Evolutionary conservation across 37 sponge, comb jelly and placozoan genomes (phyloP).

Genomic region (Cliona cf. orientalis): DNA sequence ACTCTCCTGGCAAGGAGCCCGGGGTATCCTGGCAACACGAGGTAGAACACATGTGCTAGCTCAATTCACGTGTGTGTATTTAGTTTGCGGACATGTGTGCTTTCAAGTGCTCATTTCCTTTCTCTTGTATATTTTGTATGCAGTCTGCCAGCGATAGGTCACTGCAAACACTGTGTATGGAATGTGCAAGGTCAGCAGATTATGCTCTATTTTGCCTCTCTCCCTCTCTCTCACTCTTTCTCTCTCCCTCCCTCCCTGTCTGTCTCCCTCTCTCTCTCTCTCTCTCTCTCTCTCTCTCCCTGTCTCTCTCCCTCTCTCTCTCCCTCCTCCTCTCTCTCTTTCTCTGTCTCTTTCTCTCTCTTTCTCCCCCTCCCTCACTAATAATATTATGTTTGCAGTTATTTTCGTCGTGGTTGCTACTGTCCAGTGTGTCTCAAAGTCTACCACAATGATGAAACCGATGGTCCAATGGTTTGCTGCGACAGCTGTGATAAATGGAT

Average conservation of each 20-base stretch:
- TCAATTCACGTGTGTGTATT: neutral
- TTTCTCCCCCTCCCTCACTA: neutral
- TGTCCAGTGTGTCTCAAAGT: conserved; percentile 77
- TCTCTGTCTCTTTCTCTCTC: neutral
- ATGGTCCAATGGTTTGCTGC: conserved; percentile 78
- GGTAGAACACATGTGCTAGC: conserved; percentile 14
- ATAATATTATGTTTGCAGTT: conserved; percentile 6
- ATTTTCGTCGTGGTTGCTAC: conserved; percentile 63
- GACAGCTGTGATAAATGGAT: conserved; percentile 77
- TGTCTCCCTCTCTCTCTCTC: neutral
- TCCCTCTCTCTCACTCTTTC: neutral
- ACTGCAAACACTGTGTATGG: conserved; percentile 51
- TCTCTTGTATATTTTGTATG: neutral
- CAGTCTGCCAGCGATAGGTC: conserved; percentile 35
- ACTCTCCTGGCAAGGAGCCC: conserved; percentile 9
- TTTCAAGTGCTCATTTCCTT: neutral
- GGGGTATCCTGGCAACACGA: conserved; percentile 44
- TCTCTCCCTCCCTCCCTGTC: neutral
- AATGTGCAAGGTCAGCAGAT: conserved; percentile 56
- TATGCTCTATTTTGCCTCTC: neutral
- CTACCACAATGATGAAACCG: conserved; percentile 63
- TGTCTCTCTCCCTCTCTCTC: neutral
- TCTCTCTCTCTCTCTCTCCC: neutral
- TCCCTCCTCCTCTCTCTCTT: neutral
- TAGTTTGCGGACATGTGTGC: neutral